phyloP scores from a whole-genome alignment of 2,797 vertebrate species.

The Prionace glauca region DNA sequence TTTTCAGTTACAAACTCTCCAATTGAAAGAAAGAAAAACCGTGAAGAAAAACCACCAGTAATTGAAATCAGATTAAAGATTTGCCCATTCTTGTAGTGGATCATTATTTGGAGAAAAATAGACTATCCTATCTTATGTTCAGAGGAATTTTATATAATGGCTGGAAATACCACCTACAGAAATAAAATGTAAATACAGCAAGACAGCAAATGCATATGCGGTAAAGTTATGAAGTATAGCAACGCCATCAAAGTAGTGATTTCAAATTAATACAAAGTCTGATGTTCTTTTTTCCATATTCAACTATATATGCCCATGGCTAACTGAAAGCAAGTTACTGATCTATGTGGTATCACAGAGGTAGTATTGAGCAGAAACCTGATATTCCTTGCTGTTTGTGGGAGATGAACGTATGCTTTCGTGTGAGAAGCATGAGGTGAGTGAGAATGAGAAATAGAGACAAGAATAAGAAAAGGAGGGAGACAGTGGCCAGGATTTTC shows the following conservation, averaged over 20 bases:
- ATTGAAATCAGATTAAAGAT: background rate
- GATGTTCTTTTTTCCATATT: too few relatives aligned
- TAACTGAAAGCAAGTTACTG: background rate
- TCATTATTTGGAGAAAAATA: background rate
- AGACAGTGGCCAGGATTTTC: too few relatives aligned
- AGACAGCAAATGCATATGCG: background rate
- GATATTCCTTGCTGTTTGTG: too few relatives aligned
- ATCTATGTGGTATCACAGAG: too few relatives aligned
- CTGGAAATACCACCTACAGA: background rate
- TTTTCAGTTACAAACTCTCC: background rate
- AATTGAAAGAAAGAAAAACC: background rate
- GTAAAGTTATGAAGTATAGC: background rate
- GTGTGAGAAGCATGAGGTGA: background rate
- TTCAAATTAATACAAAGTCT: background rate
- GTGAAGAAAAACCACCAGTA: too few relatives aligned
- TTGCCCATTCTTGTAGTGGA: background rate
- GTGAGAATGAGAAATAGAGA: background rate
- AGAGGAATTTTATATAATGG: background rate
- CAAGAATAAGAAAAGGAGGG: too few relatives aligned
- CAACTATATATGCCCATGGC: too few relatives aligned
- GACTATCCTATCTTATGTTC: background rate
- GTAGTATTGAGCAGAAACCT: too few relatives aligned
- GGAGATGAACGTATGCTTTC: too few relatives aligned
- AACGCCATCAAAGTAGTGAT: background rate
- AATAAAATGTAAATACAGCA: rapidly evolving